These are phyloP conservation scores for Hystrix cristata DNA, from an alignment of 2,113 vertebrate species.

Conservation along the genomic window DNA sequence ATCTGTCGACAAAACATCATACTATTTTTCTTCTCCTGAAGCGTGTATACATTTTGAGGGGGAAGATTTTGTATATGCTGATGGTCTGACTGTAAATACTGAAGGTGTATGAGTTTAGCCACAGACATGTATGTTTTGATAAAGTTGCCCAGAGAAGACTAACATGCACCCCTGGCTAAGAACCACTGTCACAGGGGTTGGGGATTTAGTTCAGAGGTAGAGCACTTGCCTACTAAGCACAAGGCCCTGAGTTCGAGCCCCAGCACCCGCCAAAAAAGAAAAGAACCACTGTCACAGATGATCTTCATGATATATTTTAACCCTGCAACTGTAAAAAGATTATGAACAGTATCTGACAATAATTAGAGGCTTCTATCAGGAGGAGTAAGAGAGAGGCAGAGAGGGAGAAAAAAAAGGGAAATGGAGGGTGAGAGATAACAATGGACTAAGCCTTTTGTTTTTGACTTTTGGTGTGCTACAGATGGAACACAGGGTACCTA, in stretches of 20 bases:
- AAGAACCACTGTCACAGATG: slow-evolving; percentile 25
- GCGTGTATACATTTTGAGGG: background rate
- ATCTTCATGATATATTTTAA: slow-evolving; percentile 24
- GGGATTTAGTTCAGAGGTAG: background rate
- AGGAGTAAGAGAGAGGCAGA: background rate
- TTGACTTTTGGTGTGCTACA: background rate
- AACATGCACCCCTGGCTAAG: slow-evolving; percentile 33
- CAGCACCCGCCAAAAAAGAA: no score
- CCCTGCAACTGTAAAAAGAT: background rate
- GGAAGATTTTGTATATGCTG: background rate
- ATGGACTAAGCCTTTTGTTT: background rate
- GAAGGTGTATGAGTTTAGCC: background rate
- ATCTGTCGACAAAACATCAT: background rate
- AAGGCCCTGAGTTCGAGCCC: no score
- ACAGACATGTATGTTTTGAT: background rate
- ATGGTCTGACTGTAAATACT: background rate
- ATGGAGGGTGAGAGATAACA: background rate
- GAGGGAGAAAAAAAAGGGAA: background rate
- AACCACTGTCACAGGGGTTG: background rate
- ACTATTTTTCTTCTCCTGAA: background rate
- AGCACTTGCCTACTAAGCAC: no score
- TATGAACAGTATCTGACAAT: slow-evolving; percentile 40
- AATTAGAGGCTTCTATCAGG: slow-evolving; percentile 32
- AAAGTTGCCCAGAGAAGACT: slow-evolving; percentile 53
- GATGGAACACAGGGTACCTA: background rate